phyloP scores from a whole-genome alignment of 2,888 invertebrate genomes.

The Yponomeuta evonymella region DNA sequence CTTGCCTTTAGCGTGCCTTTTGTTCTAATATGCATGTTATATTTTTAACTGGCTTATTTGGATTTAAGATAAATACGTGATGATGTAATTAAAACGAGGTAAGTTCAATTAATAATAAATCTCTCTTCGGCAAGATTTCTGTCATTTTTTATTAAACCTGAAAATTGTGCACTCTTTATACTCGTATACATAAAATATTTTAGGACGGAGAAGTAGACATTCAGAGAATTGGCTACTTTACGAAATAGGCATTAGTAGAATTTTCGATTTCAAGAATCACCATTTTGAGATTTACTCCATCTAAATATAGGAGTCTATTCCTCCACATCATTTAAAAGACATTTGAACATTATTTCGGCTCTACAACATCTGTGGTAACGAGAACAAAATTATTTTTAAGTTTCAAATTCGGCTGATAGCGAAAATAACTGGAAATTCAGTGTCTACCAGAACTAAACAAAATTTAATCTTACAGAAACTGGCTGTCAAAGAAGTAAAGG shows the following conservation, averaged over 20 bases:
- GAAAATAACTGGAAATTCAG: background rate
- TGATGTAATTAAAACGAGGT: background rate
- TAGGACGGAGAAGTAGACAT: too few species aligned
- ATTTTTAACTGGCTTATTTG: background rate
- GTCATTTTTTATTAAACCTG: too few species aligned
- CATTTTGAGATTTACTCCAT: too few species aligned
- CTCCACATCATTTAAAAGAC: too few species aligned
- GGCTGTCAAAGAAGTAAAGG: slow-evolving; percentile 53
- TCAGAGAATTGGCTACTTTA: too few species aligned
- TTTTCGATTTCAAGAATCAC: too few species aligned
- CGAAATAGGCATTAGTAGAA: too few species aligned
- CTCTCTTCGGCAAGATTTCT: background rate
- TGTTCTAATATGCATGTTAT: background rate
- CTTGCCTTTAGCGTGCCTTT: too few species aligned
- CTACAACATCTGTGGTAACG: background rate
- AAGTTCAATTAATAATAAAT: background rate
- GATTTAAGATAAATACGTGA: background rate
- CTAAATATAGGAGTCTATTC: too few species aligned
- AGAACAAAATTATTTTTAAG: background rate
- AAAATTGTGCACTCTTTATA: too few species aligned
- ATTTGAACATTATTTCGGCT: too few species aligned
- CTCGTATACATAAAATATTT: too few species aligned
- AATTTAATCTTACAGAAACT: slow-evolving; percentile 58
- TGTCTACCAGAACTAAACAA: background rate
- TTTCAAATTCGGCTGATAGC: background rate